Conservation (phyloP, 2,113 vertebrate species). For the Scomber colias region DNA sequence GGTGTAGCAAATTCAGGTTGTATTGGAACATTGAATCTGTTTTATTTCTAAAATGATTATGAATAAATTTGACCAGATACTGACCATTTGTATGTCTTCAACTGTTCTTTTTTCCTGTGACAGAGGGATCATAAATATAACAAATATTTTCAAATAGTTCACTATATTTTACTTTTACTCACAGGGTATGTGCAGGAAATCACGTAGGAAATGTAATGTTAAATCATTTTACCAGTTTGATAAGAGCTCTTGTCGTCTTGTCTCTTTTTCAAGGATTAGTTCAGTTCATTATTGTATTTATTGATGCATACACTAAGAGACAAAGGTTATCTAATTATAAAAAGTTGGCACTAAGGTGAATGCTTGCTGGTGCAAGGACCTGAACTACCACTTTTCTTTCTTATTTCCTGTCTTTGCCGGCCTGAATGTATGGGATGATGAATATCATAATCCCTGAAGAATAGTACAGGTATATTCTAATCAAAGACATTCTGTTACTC, state of each 20-base stretch:
- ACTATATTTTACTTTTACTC: too few relatives aligned
- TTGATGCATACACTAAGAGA: neutral
- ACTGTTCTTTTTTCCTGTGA: neutral
- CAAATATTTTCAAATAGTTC: too few relatives aligned
- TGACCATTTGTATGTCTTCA: neutral
- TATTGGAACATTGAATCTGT: slow-evolving; percentile 1
- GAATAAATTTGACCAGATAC: slow-evolving; percentile 9
- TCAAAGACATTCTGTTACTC: neutral
- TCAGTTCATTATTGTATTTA: neutral
- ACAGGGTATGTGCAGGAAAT: too few relatives aligned
- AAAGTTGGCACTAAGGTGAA: neutral
- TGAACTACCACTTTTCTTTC: neutral
- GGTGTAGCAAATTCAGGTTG: neutral
- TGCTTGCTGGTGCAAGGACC: neutral
- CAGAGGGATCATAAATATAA: too few relatives aligned
- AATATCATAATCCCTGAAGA: neutral
- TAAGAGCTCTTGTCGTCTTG: neutral
- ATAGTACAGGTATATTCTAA: neutral
- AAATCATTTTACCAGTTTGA: neutral
- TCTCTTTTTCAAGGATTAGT: neutral
- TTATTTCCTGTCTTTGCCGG: neutral
- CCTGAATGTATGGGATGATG: neutral
- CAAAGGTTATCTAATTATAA: neutral
- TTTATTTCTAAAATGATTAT: neutral
- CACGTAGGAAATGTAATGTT: too few relatives aligned